These are phyloP conservation scores for Galeruca laticollis DNA, from an alignment of 2,888 invertebrate genomes.

Conservation along the genomic window DNA sequence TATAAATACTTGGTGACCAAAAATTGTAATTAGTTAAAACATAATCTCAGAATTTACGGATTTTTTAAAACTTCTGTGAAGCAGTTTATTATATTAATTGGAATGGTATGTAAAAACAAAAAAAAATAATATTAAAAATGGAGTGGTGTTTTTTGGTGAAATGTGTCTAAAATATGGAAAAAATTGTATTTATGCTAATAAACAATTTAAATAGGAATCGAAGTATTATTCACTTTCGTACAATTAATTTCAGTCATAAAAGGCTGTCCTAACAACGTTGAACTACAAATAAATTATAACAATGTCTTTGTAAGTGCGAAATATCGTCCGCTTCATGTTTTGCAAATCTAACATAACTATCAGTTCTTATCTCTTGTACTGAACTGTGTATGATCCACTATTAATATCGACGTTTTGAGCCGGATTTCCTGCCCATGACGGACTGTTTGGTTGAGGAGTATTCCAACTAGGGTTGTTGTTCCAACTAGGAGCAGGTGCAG, in stretches of 20 bases:
- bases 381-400: conserved; percentile 83
- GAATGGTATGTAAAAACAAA: no score
- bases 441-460: conserved; percentile 25
- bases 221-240: background rate
- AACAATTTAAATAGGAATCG: no score
- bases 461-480: conserved; percentile 43
- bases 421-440: conserved; percentile 72
- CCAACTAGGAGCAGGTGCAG: conserved; percentile 51
- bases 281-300: background rate
- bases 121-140: no score
- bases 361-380: conserved; percentile 68
- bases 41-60: no score
- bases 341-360: conserved; percentile 17
- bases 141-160: no score
- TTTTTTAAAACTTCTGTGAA: no score
- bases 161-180: no score
- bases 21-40: no score
- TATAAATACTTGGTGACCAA: no score
- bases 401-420: conserved; percentile 79
- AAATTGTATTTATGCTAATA: background rate
- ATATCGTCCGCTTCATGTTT: conserved; percentile 3
- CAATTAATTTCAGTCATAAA: background rate
- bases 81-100: no score
- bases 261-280: background rate
- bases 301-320: background rate